Evolutionary conservation across 2,113 vertebrate species (phyloP), one percentile per base, ranked within the genome.

Genomic region (Orientallactaga bullata): DNA sequence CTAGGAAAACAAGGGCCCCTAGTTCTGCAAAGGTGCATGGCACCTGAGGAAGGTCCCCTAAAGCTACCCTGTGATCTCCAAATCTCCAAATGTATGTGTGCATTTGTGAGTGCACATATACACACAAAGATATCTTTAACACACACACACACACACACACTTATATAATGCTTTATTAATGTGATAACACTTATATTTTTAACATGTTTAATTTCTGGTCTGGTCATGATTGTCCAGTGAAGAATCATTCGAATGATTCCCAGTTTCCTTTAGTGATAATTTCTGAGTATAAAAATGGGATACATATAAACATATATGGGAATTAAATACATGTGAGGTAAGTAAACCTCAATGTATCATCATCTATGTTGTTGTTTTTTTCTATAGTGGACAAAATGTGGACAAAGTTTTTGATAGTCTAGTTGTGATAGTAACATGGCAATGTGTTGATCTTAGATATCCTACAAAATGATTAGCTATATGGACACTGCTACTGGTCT

Each of bases 151-250:
- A n/a, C n/a, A n/a, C n/a, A n/a, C n/a, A n/a, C n/a, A n/a, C n/a
- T n/a, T n/a, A n/a, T n/a, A n/a, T n/a, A n/a, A n/a, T n/a, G n/a
- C n/a, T n/a, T n/a, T n/a, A n/a, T n/a, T n/a, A n/a, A n/a, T n/a
- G n/a, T 80, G 23, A 39, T 72, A 72, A 61, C 63, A 26, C 51
- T 69, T 39, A 39, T 32, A 10, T 71, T 76, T 79, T 2, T 21
- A 32, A 76, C 8, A 55, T 39, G 86, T 74, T 76, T 85, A 73
- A 79, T 85, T 97, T 85, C 3, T 66, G 21, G n/a, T 85, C 3
- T 66, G 35, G 61, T 63, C 35, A 11, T 85, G 24, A 77, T 91
- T 91, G 21, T 76, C 37, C 8, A 28, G 11, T 39, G 2, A 18
- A 69, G 39, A 65, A 3, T 72, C 7, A 83, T 35, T 77, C 39